These are phyloP conservation scores for Rhagium mordax DNA, from an alignment of 2,888 invertebrate species.

Conservation along the genomic window DNA sequence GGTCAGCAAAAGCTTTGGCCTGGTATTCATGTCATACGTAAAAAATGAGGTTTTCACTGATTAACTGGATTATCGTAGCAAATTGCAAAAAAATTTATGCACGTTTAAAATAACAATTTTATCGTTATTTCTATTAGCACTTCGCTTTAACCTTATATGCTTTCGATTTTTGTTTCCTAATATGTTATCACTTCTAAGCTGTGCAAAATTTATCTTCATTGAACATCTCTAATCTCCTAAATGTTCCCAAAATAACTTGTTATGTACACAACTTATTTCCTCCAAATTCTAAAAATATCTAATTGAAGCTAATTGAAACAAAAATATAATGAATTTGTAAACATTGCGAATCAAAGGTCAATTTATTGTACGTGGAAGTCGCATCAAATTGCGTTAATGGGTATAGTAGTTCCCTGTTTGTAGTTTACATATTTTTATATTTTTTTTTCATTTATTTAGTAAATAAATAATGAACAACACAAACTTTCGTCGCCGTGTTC, in stretches of 20 bases:
- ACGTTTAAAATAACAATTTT: no score
- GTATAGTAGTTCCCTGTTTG: background rate
- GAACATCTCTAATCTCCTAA: background rate
- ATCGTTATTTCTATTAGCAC: no score
- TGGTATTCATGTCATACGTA: no score
- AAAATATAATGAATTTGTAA: background rate
- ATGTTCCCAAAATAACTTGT: background rate
- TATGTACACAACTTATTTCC: background rate
- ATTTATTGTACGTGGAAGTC: background rate
- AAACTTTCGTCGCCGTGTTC: background rate
- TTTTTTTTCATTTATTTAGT: background rate
- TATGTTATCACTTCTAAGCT: no score
- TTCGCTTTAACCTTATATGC: no score
- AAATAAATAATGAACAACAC: background rate
- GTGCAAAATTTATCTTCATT: background rate
- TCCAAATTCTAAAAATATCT: background rate
- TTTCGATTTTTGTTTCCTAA: no score
- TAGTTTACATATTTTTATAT: background rate
- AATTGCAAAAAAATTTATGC: no score
- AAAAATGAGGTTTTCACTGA: no score
- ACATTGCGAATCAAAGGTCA: slow-evolving; percentile 10
- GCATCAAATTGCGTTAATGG: background rate
- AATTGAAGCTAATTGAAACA: background rate
- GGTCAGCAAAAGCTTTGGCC: no score
- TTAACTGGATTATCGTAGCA: no score